These are phyloP conservation scores for Hippasteria phrygiana DNA, from an alignment of 53 echinoderm and acorn worm species.

Conservation along the genomic window DNA sequence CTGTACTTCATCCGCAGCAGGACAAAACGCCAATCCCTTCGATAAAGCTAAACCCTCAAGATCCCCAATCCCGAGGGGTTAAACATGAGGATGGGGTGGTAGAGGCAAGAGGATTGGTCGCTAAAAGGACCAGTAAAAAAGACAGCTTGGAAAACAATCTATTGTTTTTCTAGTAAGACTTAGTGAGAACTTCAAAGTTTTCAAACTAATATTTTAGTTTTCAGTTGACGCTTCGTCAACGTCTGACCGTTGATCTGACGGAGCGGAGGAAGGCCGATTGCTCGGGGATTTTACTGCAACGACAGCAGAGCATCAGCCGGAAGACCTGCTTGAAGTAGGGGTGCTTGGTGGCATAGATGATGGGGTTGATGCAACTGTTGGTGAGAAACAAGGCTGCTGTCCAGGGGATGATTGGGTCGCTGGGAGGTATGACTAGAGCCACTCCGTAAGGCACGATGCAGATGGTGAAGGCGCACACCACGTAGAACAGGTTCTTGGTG, in stretches of 20 bases:
- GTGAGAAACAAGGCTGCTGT: conserved; percentile 82
- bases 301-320: conserved; percentile 70
- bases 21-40: no score
- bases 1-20: no score
- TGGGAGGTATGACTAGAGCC: conserved; percentile 82
- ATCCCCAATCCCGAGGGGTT: no score
- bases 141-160: no score
- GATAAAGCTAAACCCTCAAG: no score
- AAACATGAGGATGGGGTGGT: no score
- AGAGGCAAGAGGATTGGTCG: no score
- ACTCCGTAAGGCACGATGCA: conserved; percentile 85
- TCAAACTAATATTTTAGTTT: background rate
- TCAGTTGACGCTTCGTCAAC: background rate
- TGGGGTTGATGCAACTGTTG: conserved; percentile 87
- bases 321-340: conserved; percentile 93
- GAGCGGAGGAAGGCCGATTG: conserved; percentile 81
- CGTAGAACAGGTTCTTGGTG: conserved; percentile 91
- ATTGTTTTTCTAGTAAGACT: no score
- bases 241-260: conserved; percentile 68
- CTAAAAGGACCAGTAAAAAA: no score
- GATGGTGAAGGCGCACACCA: conserved; percentile 85
- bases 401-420: conserved; percentile 89
- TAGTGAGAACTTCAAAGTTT: background rate
- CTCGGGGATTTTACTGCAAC: conserved; percentile 79
- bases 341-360: conserved; percentile 94